These are phyloP conservation scores for Rachycentron canadum DNA, from an alignment of 2,797 vertebrate species.

Conservation along the genomic window DNA sequence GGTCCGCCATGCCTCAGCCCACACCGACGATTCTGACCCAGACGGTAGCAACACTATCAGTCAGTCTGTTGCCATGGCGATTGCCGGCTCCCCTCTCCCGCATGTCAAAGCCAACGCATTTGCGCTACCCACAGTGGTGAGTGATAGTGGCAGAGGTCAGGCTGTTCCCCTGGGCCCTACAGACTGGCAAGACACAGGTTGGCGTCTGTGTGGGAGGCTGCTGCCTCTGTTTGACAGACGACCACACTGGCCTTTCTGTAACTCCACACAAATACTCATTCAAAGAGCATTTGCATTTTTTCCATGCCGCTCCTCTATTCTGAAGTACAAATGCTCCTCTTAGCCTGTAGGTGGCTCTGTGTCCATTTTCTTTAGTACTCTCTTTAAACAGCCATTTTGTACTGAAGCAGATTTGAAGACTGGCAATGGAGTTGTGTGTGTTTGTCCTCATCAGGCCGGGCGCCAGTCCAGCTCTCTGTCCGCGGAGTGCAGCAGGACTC, in stretches of 20 bases:
- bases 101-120: conserved; percentile 87
- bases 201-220: conserved; percentile 54
- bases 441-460: conserved; percentile 80
- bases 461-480: conserved; percentile 88
- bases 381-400: conserved; percentile 51
- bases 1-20: conserved; percentile 84
- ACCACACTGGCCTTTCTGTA: conserved; percentile 26
- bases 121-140: conserved; percentile 87
- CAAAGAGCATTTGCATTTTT: conserved; percentile 44
- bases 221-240: conserved; percentile 33
- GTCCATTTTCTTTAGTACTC: conserved; percentile 13
- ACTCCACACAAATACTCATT: conserved; percentile 20
- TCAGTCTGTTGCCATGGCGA: conserved; percentile 94
- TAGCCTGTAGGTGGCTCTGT: conserved; percentile 67
- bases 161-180: conserved; percentile 49
- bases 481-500: conserved; percentile 90
- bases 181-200: conserved; percentile 61
- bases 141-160: conserved; percentile 76
- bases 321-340: conserved; percentile 36
- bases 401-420: conserved; percentile 37
- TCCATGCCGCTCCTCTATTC: conserved; percentile 7
- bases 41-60: conserved; percentile 88
- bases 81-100: conserved; percentile 92
- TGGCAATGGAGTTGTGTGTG: conserved; percentile 48
- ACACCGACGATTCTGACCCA: conserved; percentile 86